A percentile compares a stretch with the other conserved stretches of the same genome.
These are phyloP conservation scores for Drosophila cardini DNA, from an alignment of 1,140 invertebrate species.

Conservation along the genomic window DNA sequence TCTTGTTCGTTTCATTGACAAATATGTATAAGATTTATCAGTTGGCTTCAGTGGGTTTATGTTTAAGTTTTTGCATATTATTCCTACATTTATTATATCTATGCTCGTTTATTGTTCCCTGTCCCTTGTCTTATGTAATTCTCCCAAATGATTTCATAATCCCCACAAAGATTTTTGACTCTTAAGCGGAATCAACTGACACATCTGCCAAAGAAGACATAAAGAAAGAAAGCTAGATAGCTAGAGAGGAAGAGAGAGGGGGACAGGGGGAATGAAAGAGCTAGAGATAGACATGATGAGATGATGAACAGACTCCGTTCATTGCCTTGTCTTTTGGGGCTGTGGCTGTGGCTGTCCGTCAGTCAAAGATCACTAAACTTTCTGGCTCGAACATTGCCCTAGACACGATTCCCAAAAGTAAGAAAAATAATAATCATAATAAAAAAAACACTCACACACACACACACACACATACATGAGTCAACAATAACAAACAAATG, in stretches of 20 bases:
- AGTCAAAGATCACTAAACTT: conserved; percentile 73
- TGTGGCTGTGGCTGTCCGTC: conserved; percentile 21
- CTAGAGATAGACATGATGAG: conserved; percentile 4
- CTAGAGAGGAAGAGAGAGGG: not conserved
- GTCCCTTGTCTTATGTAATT: conserved; percentile 40
- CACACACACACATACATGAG: conserved; percentile 8
- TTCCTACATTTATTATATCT: conserved; percentile 21
- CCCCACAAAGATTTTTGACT: conserved; percentile 38
- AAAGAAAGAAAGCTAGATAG: not conserved
- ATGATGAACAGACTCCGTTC: conserved; percentile 51
- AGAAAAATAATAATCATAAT: conserved; percentile 17
- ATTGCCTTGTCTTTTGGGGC: conserved; percentile 59
- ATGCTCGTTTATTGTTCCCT: conserved; percentile 2
- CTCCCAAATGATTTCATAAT: conserved; percentile 55
- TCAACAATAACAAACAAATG: conserved; percentile 44
- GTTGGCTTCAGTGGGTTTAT: not conserved
- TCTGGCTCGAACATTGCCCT: conserved; percentile 64
- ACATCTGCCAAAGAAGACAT: conserved; percentile 13
- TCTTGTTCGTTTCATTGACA: conserved; percentile 2
- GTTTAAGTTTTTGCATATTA: conserved; percentile 3
- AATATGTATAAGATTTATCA: conserved; percentile 21
- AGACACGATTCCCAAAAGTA: conserved; percentile 46
- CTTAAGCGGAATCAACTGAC: conserved; percentile 58
- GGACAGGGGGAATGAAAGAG: not conserved
- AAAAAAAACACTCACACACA: too few species aligned